phyloP scores from a whole-genome alignment of 1,140 invertebrate genomes.

The Eurytemora carolleeae region DNA sequence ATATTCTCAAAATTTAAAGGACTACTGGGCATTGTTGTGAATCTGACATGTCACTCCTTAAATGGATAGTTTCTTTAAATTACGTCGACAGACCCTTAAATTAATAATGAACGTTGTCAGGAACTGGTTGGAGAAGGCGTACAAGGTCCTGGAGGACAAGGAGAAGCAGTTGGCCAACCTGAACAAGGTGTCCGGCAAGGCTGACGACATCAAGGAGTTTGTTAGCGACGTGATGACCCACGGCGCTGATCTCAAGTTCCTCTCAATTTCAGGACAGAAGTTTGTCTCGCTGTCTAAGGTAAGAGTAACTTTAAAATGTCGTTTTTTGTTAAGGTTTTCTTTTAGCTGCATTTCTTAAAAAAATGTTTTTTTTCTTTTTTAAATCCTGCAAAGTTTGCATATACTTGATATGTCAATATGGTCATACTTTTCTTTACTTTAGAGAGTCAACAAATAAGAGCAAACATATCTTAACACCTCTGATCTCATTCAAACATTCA shows the following conservation, averaged over 20 bases:
- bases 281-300: constrained; percentile 75
- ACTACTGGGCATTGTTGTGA: constrained; percentile 14
- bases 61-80: constrained; percentile 28
- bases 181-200: constrained; percentile 44
- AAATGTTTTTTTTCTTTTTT: neutral
- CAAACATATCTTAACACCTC: no score
- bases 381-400: no score
- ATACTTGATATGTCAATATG: no score
- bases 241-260: constrained; percentile 77
- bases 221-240: constrained; percentile 83
- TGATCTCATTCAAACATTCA: no score
- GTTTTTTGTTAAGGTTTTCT: neutral
- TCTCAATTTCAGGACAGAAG: constrained; percentile 82
- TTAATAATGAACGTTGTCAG: constrained; percentile 61
- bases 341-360: constrained; percentile 27
- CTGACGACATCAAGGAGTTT: constrained; percentile 58
- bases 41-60: no score
- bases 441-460: no score
- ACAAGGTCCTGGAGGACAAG: constrained; percentile 57
- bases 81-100: no score
- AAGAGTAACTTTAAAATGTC: no score
- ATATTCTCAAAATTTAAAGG: neutral
- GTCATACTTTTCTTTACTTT: no score
- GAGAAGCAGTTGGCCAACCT: constrained; percentile 59
- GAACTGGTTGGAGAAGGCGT: constrained; percentile 58